Percentiles rank a stretch among this genome's conserved stretches.
Evolutionary conservation across 92 coral and sea anemone genomes (phyloP).

Genomic region (Diadumene lineata): DNA sequence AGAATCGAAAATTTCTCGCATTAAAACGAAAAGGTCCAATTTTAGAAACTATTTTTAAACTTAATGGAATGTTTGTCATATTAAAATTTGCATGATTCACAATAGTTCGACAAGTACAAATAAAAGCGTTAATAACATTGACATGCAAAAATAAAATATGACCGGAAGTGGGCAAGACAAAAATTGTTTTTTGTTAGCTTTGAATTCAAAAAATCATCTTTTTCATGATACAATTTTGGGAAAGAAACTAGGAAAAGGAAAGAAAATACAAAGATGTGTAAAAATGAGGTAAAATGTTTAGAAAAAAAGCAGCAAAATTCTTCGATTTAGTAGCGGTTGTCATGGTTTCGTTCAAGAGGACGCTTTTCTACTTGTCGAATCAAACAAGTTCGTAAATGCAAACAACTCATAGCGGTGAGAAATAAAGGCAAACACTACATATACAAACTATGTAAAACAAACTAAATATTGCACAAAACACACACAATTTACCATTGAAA

Average conservation of each 20-base stretch:
- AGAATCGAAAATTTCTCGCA: background rate
- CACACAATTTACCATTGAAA: background rate
- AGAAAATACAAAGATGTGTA: background rate
- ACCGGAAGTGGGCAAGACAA: background rate
- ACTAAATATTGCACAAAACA: background rate
- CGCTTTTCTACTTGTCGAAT: background rate
- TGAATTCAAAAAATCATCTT: too few relatives aligned
- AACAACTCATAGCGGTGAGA: slow-evolving; percentile 34
- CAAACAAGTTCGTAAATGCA: slow-evolving; percentile 23
- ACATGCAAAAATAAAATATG: background rate
- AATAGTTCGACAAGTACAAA: background rate
- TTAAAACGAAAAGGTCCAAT: background rate
- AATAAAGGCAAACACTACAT: too few relatives aligned
- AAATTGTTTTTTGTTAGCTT: too few relatives aligned
- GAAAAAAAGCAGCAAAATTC: background rate
- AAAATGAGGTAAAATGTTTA: background rate
- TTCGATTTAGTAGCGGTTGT: background rate
- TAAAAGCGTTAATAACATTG: too few relatives aligned
- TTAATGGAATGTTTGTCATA: background rate
- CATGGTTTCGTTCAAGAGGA: slow-evolving; percentile 16
- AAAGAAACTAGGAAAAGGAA: background rate
- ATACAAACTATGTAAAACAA: slow-evolving; percentile 8
- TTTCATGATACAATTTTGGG: background rate
- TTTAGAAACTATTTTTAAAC: background rate
- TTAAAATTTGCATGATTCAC: background rate